Evolutionary conservation across 2,113 vertebrate species (phyloP), one percentile per base, ranked within the genome.

Genomic region (Neogobius melanostomus): DNA sequence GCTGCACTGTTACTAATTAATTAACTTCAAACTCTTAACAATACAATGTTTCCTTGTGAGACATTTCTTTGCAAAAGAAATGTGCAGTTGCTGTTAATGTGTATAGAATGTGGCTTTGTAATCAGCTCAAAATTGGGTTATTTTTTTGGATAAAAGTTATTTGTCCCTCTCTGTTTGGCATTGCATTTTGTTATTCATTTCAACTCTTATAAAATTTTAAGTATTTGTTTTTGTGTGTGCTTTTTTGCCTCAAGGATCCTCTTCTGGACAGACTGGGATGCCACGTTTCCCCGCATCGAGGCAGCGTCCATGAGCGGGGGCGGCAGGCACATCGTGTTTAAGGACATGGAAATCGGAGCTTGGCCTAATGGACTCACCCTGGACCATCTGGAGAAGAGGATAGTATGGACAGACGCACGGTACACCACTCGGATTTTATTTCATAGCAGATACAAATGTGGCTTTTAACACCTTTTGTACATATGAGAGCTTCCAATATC

Each of bases 201-300:
- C 28, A 36, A 5, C 28, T 3, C 28, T 36, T 5, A 36, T 36
- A 36, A 46, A 14, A 45, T 9, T 1, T 57, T 69, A 49, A 11
- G 64, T 61, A 75, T 6, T 56, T 8, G 8, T 68, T 14, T 21
- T 9, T 64, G 53, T 64, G 48, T 1, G 6, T 81, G 74, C 61
- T 8, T 68, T 17, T 61, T 9, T 66, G 16, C 65, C 69, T 64
- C 14, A 52, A 99, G 98, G 85, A 97, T 98, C 85, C 91, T 99
- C 17, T 99, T 99, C 92, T 99, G 98, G 98, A 99, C 98, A 4
- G 98, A 99, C 89, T 99, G 98, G 98, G 98, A 99, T 87, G 95
- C 97, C 21, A 97, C 94, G 53, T 99, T 98, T 80, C 98, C 98
- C 70, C 96, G 98, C 21, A 99, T 99, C 0, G 98, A 99, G 72